Evolutionary conservation across 2,797 vertebrate genomes (phyloP).

Genomic region (Anguilla obscura): DNA sequence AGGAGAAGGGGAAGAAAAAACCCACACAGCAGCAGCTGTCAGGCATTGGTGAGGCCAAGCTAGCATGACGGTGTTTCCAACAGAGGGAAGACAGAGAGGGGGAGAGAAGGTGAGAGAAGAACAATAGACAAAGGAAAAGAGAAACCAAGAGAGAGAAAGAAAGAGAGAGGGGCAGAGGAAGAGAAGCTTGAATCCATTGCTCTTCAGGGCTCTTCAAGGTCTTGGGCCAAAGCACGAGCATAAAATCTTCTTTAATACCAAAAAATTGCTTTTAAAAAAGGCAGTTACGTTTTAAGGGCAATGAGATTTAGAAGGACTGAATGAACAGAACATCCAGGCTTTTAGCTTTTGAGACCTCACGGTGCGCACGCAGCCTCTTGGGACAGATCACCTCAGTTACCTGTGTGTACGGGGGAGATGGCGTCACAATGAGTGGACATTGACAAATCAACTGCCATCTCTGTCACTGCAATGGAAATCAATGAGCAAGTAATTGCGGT

Average conservation of each 20-base stretch:
- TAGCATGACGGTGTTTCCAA: constrained; percentile 52
- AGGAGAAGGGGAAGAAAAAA: constrained; percentile 37
- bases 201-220: constrained; percentile 1
- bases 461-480: constrained; percentile 74
- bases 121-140: neutral
- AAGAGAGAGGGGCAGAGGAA: constrained; percentile 9
- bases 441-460: constrained; percentile 71
- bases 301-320: constrained; percentile 8
- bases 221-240: neutral
- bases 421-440: constrained; percentile 61
- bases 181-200: constrained; percentile 24
- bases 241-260: neutral
- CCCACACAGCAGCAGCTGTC: constrained; percentile 66
- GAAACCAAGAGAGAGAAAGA: neutral
- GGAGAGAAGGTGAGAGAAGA: constrained; percentile 25
- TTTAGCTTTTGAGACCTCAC: neutral
- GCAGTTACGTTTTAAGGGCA: neutral
- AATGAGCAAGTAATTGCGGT: constrained; percentile 73
- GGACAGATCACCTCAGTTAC: neutral
- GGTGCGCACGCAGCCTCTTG: neutral
- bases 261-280: neutral
- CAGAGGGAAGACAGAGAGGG: constrained; percentile 28
- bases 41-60: constrained; percentile 43
- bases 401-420: neutral
- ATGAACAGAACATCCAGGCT: neutral